Evolutionary conservation across 2,113 vertebrate species (phyloP).

Genomic region (Ursus arctos): DNA sequence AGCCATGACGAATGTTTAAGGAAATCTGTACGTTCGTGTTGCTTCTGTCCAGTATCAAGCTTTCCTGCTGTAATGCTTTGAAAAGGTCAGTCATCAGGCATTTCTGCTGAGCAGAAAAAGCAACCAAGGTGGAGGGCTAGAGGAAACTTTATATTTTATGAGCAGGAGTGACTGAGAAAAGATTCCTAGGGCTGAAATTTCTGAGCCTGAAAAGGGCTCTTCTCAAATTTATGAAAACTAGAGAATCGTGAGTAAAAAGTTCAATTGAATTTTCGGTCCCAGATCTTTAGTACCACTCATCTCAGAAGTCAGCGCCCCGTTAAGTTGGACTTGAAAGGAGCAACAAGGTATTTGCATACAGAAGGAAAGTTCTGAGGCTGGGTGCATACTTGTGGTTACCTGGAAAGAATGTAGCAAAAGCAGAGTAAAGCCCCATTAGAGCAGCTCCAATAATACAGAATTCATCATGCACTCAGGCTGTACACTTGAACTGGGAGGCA

Average conservation of each 20-base stretch:
- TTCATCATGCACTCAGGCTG: too few species aligned
- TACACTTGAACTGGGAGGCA: neutral
- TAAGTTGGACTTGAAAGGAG: conserved; percentile 1
- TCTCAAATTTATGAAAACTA: neutral
- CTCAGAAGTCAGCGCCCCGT: neutral
- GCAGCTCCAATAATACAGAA: neutral
- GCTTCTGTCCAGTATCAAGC: neutral
- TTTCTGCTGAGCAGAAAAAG: neutral
- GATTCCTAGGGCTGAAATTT: neutral
- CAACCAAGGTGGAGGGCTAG: neutral
- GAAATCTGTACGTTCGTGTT: neutral
- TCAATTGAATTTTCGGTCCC: neutral
- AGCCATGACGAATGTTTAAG: too few species aligned
- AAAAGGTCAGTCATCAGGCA: neutral
- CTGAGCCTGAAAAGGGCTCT: neutral
- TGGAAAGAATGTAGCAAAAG: neutral
- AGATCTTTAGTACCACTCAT: neutral
- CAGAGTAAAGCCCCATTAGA: neutral
- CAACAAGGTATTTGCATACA: neutral
- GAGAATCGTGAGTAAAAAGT: neutral
- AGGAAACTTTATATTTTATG: neutral
- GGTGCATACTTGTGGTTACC: neutral
- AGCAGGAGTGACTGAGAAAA: neutral
- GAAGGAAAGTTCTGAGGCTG: neutral
- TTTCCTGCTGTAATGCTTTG: neutral